These are phyloP conservation scores for Busseola fusca DNA, from an alignment of 2,888 invertebrate genomes.

Conservation along the genomic window DNA sequence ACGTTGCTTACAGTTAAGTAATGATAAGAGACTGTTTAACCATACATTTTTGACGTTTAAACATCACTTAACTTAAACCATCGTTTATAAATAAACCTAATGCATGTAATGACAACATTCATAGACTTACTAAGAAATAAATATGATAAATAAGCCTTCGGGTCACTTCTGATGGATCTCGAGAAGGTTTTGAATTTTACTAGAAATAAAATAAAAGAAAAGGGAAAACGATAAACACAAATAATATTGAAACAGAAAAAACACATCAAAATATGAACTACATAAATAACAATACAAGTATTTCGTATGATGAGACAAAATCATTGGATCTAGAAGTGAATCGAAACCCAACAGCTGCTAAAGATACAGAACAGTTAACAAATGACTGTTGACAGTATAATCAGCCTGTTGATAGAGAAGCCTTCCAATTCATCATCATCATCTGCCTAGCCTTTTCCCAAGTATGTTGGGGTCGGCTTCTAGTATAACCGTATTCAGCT, in stretches of 20 bases:
- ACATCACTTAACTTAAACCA: too few species aligned
- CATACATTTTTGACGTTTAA: too few species aligned
- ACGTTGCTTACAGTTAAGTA: too few species aligned
- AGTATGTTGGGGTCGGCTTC: too few species aligned
- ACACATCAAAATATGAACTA: background rate
- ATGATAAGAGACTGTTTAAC: too few species aligned
- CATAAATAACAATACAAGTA: background rate
- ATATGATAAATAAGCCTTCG: slow-evolving; percentile 71
- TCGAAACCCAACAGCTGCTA: background rate
- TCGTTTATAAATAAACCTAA: too few species aligned
- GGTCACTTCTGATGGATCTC: slow-evolving; percentile 70
- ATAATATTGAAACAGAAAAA: slow-evolving; percentile 12
- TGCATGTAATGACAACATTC: slow-evolving; percentile 57
- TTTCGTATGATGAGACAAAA: background rate
- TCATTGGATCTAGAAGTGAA: background rate
- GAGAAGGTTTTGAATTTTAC: slow-evolving; percentile 74
- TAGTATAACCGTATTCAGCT: too few species aligned
- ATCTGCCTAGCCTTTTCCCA: too few species aligned
- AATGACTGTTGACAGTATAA: background rate
- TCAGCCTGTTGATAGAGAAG: too few species aligned
- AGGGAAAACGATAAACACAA: slow-evolving; percentile 43
- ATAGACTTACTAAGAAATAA: slow-evolving; percentile 79
- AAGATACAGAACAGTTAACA: background rate
- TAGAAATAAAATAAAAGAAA: slow-evolving; percentile 66
- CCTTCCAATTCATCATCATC: too few species aligned